Base-by-base conservation (phyloP, 1,140 invertebrate species). In the Latrodectus geometricus region DNA sequence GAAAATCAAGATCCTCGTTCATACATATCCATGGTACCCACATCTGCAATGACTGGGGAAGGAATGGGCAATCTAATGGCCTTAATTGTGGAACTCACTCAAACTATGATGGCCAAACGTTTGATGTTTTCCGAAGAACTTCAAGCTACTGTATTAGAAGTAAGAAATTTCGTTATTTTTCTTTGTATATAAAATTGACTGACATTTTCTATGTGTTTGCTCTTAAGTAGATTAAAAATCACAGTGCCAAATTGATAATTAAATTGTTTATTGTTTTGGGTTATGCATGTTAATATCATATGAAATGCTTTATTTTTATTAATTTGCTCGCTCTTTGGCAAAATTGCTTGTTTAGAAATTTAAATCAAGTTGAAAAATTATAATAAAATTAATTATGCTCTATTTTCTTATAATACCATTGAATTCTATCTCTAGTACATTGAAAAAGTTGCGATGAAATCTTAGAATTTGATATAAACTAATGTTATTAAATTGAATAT, bases 41-140 rank as follows among this genome's bases (percentile, higher is more conserved):
- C 99, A 0, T 99, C 98, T 88, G 99, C 99, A 12, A 95, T 98
- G 86, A 96, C 96, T 21, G 96, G 95, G 89, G 99, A 99, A 91
- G 99, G 99, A 83, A 99, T 99, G 97, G 98, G 98, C 20, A 99
- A 99, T 91, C 91, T 99, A 23, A 93, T 99, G 88, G 95, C 96
- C 4, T 93, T 99, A 88, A 97, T 99, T 88, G 95, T 98, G 50
- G 95, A 98, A 89, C 94, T 95, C 35, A 97, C 96, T 88, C 98
- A 99, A 91, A 96, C 94, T 20, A 95, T 96, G 90, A 91, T 99
- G 89, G 95, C 96, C 50, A 97, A 99, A 91, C 92, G 96, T 88
- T 92, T 99, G 0, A 95, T 97, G 91, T 99, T 96, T 92, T 96
- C 95, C 8, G 95, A 99, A 88, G 97, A 99, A 90, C 92, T 99